Evolutionary conservation across 2,888 invertebrate species (phyloP), one percentile per base, ranked within the genome.

Genomic region (Lacanobia oleracea): DNA sequence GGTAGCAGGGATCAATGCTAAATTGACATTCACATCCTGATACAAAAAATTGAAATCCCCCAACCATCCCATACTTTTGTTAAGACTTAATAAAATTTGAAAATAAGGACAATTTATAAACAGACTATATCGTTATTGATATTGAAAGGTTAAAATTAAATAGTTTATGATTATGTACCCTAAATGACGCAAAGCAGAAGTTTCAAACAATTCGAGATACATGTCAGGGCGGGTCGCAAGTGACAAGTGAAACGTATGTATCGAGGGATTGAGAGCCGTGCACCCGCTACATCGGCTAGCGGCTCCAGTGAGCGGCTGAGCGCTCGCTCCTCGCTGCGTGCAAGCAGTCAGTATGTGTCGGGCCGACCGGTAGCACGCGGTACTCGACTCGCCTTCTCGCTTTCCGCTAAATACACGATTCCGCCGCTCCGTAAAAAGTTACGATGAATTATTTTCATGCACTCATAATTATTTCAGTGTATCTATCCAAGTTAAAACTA

Each of bases 321-420:
- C 72, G 68, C 37, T 21, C 54, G 33, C 57, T 61, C 9, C 59
- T 60, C 56, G 64, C 53, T 59, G 51, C 23, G 50, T 57, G 65
- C 79, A 54, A 53, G 67, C 91, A 94, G 94, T 94, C 89, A 89
- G 88, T 82, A 88, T 89, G 88, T 88, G 90, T 86, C 87, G 92
- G 91, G 88, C 90, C 79, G 79, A 75, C 84, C 86, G 82, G 89
- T 80, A 88, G 86, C 92, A 92, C 93, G 94, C 90, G 88, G 84
- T 73, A 57, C 72, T 69, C 65, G 67, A 72, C 72, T 72, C 69
- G 84, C 85, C 81, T 71, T 77, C 85, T 72, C 82, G 82, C 84
- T 86, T 83, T 61, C 85, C 87, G 91, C 91, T 88, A 88, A 90
- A 89, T 89, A 88, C 88, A 91, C 88, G 88, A 88, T 80, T 85